phyloP scores from a whole-genome alignment of 2,797 vertebrate genomes.

The Phrynocephalus guinanensis region DNA sequence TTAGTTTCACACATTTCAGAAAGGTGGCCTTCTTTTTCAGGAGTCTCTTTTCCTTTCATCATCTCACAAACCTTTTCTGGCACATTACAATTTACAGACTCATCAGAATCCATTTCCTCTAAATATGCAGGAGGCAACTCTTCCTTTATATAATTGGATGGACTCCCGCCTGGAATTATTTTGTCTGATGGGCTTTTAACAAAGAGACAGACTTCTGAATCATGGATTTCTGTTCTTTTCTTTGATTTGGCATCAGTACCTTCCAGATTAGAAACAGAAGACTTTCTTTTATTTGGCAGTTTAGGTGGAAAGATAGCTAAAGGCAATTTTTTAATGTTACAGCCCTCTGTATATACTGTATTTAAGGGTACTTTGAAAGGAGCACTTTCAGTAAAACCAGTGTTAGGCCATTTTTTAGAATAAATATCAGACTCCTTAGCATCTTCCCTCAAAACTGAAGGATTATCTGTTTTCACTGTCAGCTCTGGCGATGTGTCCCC shows the following conservation, averaged over 20 bases:
- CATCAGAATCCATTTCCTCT: slow-evolving; percentile 84
- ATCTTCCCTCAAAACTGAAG: slow-evolving; percentile 15
- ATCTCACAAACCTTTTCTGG: slow-evolving; percentile 63
- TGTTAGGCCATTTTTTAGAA: slow-evolving; percentile 49
- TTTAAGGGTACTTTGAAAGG: slow-evolving; percentile 5
- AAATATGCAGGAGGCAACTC: slow-evolving; percentile 84
- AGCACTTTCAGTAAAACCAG: slow-evolving; percentile 48
- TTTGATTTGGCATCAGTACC: slow-evolving; percentile 43
- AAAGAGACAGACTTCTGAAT: slow-evolving; percentile 38
- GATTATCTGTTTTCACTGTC: slow-evolving; percentile 44
- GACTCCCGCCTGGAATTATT: slow-evolving; percentile 62
- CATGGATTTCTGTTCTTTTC: slow-evolving; percentile 32
- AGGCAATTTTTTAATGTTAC: slow-evolving; percentile 79
- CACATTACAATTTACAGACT: slow-evolving; percentile 71
- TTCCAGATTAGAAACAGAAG: slow-evolving; percentile 58
- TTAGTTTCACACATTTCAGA: slow-evolving; percentile 53
- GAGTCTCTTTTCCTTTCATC: slow-evolving; percentile 26
- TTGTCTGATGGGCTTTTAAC: slow-evolving; percentile 37
- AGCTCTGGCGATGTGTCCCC: slow-evolving; percentile 56
- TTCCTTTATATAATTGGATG: slow-evolving; percentile 81
- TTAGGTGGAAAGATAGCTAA: slow-evolving; percentile 87
- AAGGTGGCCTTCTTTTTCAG: slow-evolving; percentile 38
- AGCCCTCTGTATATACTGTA: slow-evolving; percentile 68
- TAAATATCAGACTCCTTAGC: slow-evolving; percentile 16
- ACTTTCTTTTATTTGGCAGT: slow-evolving; percentile 82